Evolutionary conservation across 1,140 invertebrate species (phyloP).

Genomic region (Tetragnatha versicolor): DNA sequence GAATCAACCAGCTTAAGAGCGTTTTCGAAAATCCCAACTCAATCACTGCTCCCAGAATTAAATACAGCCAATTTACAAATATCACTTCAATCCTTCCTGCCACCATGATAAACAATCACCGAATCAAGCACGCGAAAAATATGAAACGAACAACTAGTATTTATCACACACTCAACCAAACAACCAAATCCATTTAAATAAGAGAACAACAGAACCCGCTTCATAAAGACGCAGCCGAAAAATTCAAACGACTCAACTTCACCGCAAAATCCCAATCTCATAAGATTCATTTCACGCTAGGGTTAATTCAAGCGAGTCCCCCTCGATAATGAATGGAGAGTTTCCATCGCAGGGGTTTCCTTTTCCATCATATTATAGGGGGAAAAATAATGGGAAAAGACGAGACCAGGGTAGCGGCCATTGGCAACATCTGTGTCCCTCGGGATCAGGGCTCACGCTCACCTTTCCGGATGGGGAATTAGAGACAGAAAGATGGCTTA

Average conservation of each 20-base stretch:
- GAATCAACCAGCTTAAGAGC: too few species aligned
- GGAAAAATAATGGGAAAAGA: constrained; percentile 6
- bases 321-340: background rate
- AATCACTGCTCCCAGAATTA: too few species aligned
- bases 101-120: too few species aligned
- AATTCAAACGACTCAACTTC: background rate
- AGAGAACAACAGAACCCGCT: too few species aligned
- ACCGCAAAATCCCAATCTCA: background rate
- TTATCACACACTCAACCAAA: too few species aligned
- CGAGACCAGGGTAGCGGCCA: background rate
- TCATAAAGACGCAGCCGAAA: too few species aligned
- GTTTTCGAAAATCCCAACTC: too few species aligned
- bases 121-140: too few species aligned
- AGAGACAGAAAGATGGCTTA: constrained; percentile 10
- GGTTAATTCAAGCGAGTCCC: background rate
- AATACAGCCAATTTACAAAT: too few species aligned
- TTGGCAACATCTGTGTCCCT: constrained; percentile 16
- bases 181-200: too few species aligned
- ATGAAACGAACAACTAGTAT: too few species aligned
- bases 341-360: background rate
- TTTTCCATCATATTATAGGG: background rate
- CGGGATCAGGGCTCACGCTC: background rate
- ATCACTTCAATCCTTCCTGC: too few species aligned
- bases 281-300: background rate
- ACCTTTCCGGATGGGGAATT: constrained; percentile 25